phyloP scores from a whole-genome alignment of 2,113 vertebrate species.

The Hiodon alosoides region DNA sequence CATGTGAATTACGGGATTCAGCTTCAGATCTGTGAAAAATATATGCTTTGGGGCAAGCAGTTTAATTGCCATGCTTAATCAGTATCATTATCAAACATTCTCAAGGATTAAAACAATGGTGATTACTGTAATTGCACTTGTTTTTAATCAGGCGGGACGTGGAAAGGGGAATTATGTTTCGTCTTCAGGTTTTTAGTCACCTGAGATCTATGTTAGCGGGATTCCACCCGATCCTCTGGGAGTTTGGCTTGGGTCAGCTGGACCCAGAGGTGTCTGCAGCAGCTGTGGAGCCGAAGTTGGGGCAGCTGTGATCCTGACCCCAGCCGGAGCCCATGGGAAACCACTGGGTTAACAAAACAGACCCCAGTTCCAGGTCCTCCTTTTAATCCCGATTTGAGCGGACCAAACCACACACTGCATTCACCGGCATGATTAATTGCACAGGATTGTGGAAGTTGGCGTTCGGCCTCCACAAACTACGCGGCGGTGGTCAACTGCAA shows the following conservation, averaged over 20 bases:
- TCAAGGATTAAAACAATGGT: neutral
- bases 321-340: slow-evolving; percentile 18
- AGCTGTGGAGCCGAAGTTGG: slow-evolving; percentile 7
- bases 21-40: too few relatives aligned
- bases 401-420: slow-evolving; percentile 29
- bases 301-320: slow-evolving; percentile 20
- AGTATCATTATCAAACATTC: neutral
- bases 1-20: too few relatives aligned
- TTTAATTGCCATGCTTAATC: too few relatives aligned
- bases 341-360: slow-evolving; percentile 42
- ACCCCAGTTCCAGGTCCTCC: slow-evolving; percentile 34
- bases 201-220: slow-evolving; percentile 20
- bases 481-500: neutral
- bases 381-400: slow-evolving; percentile 48
- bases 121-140: slow-evolving; percentile 19
- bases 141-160: neutral
- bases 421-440: slow-evolving; percentile 42
- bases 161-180: too few relatives aligned
- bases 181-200: too few relatives aligned
- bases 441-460: slow-evolving; percentile 32
- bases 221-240: neutral
- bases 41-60: too few relatives aligned
- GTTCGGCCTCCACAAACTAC: neutral
- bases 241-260: neutral
- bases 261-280: slow-evolving; percentile 2